Conservation (phyloP, 2,113 vertebrate species). For the Neodontobutis hainanensis region DNA sequence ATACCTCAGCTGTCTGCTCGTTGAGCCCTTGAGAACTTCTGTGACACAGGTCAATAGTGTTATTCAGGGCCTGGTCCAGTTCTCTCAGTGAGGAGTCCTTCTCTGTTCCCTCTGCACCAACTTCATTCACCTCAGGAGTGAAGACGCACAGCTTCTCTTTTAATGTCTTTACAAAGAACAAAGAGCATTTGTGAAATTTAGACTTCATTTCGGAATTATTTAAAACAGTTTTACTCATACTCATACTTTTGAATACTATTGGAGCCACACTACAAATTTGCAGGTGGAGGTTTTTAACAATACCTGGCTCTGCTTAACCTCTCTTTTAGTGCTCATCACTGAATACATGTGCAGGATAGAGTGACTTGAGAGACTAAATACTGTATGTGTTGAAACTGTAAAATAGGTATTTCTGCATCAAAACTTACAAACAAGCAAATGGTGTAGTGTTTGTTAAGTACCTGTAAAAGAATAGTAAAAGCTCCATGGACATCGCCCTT, state of each 20-base stretch:
- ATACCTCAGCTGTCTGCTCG: constrained; percentile 91
- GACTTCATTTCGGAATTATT: no score
- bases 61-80: constrained; percentile 81
- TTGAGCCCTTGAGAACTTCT: constrained; percentile 87
- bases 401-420: not conserved
- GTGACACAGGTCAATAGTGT: constrained; percentile 88
- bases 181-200: not conserved
- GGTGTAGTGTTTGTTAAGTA: constrained; percentile 40
- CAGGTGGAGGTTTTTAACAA: no score
- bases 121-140: constrained; percentile 40
- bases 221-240: no score
- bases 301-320: no score
- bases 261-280: no score
- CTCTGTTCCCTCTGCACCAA: constrained; percentile 5
- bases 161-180: constrained; percentile 61
- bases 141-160: constrained; percentile 69
- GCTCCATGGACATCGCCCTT: constrained; percentile 91
- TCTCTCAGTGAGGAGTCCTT: constrained; percentile 64
- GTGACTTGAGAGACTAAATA: no score
- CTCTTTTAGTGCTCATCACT: no score
- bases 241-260: no score
- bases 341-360: no score
- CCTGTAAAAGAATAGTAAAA: constrained; percentile 90
- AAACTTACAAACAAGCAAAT: no score
- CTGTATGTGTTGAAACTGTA: no score